Evolutionary conservation across 2,797 vertebrate species (phyloP), one percentile per base, ranked within the genome.

Genomic region (Alosa sapidissima): DNA sequence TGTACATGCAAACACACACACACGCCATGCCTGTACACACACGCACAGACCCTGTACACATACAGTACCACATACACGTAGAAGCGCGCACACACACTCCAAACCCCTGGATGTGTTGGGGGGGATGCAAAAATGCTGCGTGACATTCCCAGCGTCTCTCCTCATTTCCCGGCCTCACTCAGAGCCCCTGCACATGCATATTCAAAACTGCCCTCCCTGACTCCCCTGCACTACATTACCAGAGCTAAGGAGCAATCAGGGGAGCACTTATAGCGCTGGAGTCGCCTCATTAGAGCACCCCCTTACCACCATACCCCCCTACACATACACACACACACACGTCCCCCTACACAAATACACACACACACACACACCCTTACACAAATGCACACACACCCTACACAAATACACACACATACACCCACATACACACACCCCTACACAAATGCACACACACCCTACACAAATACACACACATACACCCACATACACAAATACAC

Each of bases 181-280:
- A 65, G 47, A 87, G 83, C 82, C 55, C 75, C 55, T 85, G 24
- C 68, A 58, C 54, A 75, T 52, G 68, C 54, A 87, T 88, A 83
- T 82, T 81, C 58, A 68, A 60, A 84, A 51, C 72, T 78, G 14
- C 72, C 21, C 41, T 16, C 51, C 45, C 83, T 62, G 54, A 36
- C 62, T 48, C 47, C 54, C 16, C 45, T n/a, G 81, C 82, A 51
- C n/a, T 51, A 82, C 54, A 82, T 81, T 84, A 81, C 55, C 72
- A 78, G 72, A 36, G 81, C 65, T 55, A 47, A 36, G 49, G 24
- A 84, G 54, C 54, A 55, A 85, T 51, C 86, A 49, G 28, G 81
- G 83, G 86, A 75, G 51, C 83, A 72, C 51, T 86, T 68, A 84
- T 36, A 45, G 75, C 60, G 13, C 82, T 84, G 58, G 13, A 83